Evolutionary conservation across 2,113 vertebrate species (phyloP), one percentile per base, ranked within the genome.

Genomic region (Ramphastos sulfuratus): DNA sequence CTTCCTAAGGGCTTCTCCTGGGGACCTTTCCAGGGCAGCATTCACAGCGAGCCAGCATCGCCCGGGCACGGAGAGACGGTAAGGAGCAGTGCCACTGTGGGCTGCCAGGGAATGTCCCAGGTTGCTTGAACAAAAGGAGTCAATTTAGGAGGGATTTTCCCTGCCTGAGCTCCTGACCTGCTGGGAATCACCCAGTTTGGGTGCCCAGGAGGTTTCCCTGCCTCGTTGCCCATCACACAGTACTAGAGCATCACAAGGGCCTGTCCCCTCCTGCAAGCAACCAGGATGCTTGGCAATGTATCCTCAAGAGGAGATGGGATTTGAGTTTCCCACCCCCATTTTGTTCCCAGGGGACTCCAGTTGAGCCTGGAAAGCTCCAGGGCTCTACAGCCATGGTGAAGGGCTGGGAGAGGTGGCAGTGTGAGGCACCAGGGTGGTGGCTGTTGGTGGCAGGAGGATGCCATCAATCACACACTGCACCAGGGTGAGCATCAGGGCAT

Each of bases 21-120:
- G 99, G 99, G 99, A 12, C 99, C 99, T 0, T 99, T 98, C 95
- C 90, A 73, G 4, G 99, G 99, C 67, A 97, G 89, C 94, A 76
- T 99, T 97, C 98, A 98, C 83, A 95, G 93, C 15, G 83, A 91
- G 83, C 76, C 94, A 3, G 56, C 79, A 0, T 97, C 98, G 0
- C 97, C 98, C 0, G 66, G 90, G 28, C 97, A 71, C 23, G n/a
- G 64, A 1, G 97, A 97, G 56, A 90, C 11, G 97, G 98, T 98
- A 97, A 98, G 97, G 75, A 64, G 11, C 65, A 2, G 14, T 1
- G 17, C 3, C 13, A 10, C 7, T 3, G 2, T 2, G 10, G 42
- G n/a, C 33, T 35, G n/a, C 27, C 0, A 10, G 42, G 19, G 2
- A 11, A 11, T 0, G 8, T 10, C 25, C 54, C 27, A 30, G 13